These are phyloP conservation scores for Antechinus flavipes DNA, from an alignment of 2,113 vertebrate genomes.

Conservation along the genomic window DNA sequence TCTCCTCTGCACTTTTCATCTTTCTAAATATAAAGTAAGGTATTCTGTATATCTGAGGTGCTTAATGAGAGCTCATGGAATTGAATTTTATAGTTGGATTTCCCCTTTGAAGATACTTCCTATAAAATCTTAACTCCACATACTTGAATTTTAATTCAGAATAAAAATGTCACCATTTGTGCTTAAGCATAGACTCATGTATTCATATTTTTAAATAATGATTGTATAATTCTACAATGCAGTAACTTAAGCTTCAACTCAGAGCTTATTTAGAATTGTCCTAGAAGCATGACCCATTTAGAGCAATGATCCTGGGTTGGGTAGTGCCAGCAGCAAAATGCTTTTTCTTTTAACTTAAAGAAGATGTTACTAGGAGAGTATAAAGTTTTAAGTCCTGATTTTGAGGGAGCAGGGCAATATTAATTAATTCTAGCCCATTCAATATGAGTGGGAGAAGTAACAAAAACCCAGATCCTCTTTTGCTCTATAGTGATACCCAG, in stretches of 20 bases:
- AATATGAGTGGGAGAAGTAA: not conserved
- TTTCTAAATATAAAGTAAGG: not conserved
- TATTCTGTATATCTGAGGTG: not conserved
- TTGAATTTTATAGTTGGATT: not conserved
- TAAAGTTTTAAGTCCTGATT: not conserved
- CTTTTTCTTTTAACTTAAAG: not conserved
- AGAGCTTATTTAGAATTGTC: not conserved
- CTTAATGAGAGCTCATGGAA: not conserved
- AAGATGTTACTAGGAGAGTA: not conserved
- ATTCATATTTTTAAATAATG: not conserved
- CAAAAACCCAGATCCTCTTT: not conserved
- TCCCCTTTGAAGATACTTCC: not conserved
- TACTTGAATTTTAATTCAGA: not conserved
- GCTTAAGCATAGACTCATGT: not conserved
- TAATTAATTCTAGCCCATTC: not conserved
- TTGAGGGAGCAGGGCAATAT: not conserved
- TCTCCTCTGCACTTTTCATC: not conserved
- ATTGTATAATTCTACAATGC: not conserved
- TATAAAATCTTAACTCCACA: not conserved
- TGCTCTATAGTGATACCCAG: not conserved
- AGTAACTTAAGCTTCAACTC: not conserved
- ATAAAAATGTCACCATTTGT: not conserved
- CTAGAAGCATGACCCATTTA: not conserved
- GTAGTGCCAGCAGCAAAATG: not conserved
- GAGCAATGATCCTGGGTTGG: not conserved